phyloP scores from a whole-genome alignment of 2,113 vertebrate genomes.

The Reinhardtius hippoglossoides region DNA sequence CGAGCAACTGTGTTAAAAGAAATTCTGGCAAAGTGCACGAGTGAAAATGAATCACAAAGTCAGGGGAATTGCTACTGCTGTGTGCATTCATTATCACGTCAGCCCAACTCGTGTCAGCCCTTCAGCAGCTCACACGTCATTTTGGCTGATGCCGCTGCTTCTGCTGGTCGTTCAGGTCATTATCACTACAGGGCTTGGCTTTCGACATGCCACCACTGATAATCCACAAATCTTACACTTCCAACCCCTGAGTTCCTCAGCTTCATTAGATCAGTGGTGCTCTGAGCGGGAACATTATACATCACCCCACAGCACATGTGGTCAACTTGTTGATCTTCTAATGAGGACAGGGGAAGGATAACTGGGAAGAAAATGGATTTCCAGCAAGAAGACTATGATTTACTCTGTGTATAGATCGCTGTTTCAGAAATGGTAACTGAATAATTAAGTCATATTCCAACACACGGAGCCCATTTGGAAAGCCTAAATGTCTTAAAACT shows the following conservation, averaged over 20 bases:
- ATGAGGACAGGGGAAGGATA: constrained; percentile 41
- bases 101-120: constrained; percentile 33
- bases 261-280: constrained; percentile 35
- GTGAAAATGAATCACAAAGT: constrained; percentile 37
- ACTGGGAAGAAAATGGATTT: constrained; percentile 55
- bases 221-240: neutral
- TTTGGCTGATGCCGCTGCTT: constrained; percentile 18
- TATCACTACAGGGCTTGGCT: constrained; percentile 26
- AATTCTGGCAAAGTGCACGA: constrained; percentile 34
- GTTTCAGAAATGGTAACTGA: constrained; percentile 37
- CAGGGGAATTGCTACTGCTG: constrained; percentile 8
- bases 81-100: constrained; percentile 17
- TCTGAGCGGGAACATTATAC: constrained; percentile 43
- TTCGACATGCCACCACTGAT: constrained; percentile 6
- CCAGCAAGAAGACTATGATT: constrained; percentile 45
- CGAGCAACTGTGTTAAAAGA: constrained; percentile 27
- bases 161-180: constrained; percentile 14
- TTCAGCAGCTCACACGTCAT: constrained; percentile 50
- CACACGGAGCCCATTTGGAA: neutral
- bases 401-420: constrained; percentile 7
- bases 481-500: too few species aligned
- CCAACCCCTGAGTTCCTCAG: constrained; percentile 22
- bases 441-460: constrained; percentile 42
- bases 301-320: constrained; percentile 24
- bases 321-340: constrained; percentile 59